Conservation (phyloP, 2,113 vertebrate genomes). For the Acrocephalus kingi region DNA sequence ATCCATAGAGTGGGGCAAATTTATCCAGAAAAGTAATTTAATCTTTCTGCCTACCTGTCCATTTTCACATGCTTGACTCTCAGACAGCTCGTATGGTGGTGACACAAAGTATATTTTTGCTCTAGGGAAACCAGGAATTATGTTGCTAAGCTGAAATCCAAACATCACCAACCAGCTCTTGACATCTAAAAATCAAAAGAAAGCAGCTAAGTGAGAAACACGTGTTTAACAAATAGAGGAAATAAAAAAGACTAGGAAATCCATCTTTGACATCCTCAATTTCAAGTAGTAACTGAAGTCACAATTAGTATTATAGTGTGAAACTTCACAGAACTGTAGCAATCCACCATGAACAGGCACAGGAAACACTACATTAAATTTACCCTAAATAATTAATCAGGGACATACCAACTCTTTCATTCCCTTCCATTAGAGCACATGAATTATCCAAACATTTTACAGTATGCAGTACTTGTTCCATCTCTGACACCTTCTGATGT, state of each 20-base stretch:
- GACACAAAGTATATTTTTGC: constrained; percentile 96
- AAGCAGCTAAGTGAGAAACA: constrained; percentile 30
- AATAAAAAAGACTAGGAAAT: not conserved
- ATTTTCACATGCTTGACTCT: constrained; percentile 94
- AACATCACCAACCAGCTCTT: constrained; percentile 99
- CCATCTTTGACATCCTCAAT: not conserved
- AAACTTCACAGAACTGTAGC: not conserved
- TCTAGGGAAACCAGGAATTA: constrained; percentile 96
- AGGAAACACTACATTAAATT: not conserved
- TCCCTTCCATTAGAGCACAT: not conserved
- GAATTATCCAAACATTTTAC: not conserved
- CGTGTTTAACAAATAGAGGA: not conserved
- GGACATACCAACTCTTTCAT: not conserved
- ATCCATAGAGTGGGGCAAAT: not conserved
- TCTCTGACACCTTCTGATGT: not conserved
- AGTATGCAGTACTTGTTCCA: not conserved
- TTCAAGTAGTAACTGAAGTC: not conserved
- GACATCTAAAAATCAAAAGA: constrained; percentile 84
- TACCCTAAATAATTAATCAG: not conserved
- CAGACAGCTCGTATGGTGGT: constrained; percentile 90
- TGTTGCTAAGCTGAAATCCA: constrained; percentile 99
- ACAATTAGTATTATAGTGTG: not conserved
- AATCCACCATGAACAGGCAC: not conserved
- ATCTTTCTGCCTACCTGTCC: constrained; percentile 83
- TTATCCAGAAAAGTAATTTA: not conserved